Evolutionary conservation across 2,888 invertebrate species (phyloP).

Genomic region (Acanthococcus lagerstroemiae): DNA sequence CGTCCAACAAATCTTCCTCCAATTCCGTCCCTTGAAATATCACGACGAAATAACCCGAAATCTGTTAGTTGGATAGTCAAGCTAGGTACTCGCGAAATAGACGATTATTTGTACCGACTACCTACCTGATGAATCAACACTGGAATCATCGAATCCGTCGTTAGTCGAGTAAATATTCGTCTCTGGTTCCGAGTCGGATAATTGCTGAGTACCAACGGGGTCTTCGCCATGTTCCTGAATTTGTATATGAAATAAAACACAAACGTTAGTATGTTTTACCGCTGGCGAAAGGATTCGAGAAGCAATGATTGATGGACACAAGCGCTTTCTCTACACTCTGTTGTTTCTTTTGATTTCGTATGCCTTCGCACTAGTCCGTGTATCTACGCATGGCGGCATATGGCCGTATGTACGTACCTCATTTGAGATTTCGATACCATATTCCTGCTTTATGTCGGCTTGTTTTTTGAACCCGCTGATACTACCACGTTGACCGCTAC

Average conservation of each 20-base stretch:
- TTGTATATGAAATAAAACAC: background rate
- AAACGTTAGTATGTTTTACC: background rate
- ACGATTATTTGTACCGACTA: background rate
- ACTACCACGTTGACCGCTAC: no score
- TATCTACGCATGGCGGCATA: no score
- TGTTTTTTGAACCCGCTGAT: background rate
- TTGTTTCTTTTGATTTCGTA: no score
- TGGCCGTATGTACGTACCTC: constrained; percentile 8
- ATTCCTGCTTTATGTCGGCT: constrained; percentile 1
- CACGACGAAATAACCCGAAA: constrained; percentile 27
- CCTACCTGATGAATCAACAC: constrained; percentile 46
- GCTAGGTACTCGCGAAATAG: no score
- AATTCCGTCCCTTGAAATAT: constrained; percentile 42
- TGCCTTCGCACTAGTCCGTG: no score
- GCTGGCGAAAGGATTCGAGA: no score
- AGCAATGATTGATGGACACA: no score
- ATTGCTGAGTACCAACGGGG: constrained; percentile 10
- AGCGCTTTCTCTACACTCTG: no score
- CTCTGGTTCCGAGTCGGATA: constrained; percentile 37
- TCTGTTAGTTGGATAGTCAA: background rate
- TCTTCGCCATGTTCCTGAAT: background rate
- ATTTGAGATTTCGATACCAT: background rate
- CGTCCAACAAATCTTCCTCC: constrained; percentile 38
- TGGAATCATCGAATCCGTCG: constrained; percentile 40
- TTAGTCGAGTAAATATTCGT: constrained; percentile 35